Evolutionary conservation across 1,140 invertebrate species (phyloP), one percentile per base, ranked within the genome.

Genomic region (Drosophila kurseongensis): DNA sequence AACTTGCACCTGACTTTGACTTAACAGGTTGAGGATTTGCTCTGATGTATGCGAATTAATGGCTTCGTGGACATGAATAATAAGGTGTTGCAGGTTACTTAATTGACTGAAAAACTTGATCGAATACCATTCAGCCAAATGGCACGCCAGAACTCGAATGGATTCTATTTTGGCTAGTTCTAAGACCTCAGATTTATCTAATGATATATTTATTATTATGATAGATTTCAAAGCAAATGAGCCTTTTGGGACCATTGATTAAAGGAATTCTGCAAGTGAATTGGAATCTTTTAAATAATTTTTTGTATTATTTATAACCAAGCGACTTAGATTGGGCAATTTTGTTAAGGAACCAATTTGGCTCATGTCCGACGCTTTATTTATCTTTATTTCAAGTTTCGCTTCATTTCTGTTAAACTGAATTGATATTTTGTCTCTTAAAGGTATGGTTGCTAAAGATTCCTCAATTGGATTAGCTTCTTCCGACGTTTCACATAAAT

Each of bases 161-260:
- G 57, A 27, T 5, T 36, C n/a, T 14, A 60, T 60, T 36, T 9
- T 52, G 1, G 10, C 32, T 9, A 60, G 45, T 9, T 51, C 45
- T 9, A 5, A 0, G n/a, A 5, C 10, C 10, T 32, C 10, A 0
- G 12, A 4, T 12, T 5, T 2, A 50, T 36, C 16, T 3, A 59
- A 5, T 35, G 1, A 5, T 32, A 4, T 14, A 35, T 50, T 1
- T 5, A 14, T 29, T n/a, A 50, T 50, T 50, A 2, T 13, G 0
- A 1, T 12, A 2, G 29, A 59, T 36, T 50, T 50, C n/a, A 59
- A 50, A 2, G 32, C 6, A 5, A 14, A 36, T 14, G 32, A 27
- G 3, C 10, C n/a, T 7, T 14, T 44, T 5, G 14, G 32, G 7
- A 9, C 12, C 27, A 57, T 45, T 23, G 13, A 7, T 45, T 23